Percentiles rank a stretch among this genome's conserved stretches.
These are phyloP conservation scores for Rhingia rostrata DNA, from an alignment of 2,888 invertebrate species.

Conservation along the genomic window DNA sequence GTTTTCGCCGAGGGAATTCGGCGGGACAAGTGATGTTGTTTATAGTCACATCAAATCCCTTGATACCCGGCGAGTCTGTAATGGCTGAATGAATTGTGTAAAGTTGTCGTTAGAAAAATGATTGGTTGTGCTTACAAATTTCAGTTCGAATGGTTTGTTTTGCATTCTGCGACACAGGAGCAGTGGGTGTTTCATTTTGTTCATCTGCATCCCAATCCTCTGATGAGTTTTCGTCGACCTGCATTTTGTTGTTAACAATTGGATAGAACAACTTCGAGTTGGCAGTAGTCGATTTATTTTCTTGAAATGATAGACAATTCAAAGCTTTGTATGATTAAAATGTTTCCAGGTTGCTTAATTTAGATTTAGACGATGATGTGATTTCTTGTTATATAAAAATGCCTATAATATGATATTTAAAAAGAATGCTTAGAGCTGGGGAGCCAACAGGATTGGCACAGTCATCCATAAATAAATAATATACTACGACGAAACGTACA, in stretches of 20 bases:
- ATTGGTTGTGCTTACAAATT: conserved; percentile 9
- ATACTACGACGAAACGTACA: too few relatives aligned
- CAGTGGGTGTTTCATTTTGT: not conserved
- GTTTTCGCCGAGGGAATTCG: conserved; percentile 32
- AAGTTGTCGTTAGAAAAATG: not conserved
- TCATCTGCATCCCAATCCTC: conserved; percentile 62
- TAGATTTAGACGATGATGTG: too few relatives aligned
- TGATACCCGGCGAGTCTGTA: conserved; percentile 42
- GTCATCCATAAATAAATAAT: too few relatives aligned
- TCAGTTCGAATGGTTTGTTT: not conserved
- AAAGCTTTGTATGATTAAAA: conserved; percentile 10
- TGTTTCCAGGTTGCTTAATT: not conserved
- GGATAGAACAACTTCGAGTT: not conserved
- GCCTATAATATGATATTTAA: too few relatives aligned
- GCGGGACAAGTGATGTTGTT: conserved; percentile 19
- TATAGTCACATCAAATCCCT: conserved; percentile 20
- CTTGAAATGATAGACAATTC: conserved; percentile 20
- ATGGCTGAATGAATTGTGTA: not conserved
- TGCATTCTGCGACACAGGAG: not conserved
- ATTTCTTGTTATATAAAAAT: too few relatives aligned
- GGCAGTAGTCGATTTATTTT: not conserved
- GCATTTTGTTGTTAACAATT: conserved; percentile 32
- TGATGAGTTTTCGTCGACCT: conserved; percentile 26
- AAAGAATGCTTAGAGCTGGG: too few relatives aligned
- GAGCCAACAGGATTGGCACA: too few relatives aligned